phyloP scores from a whole-genome alignment of 2,797 vertebrate genomes.

The Corythornis leucogaster region DNA sequence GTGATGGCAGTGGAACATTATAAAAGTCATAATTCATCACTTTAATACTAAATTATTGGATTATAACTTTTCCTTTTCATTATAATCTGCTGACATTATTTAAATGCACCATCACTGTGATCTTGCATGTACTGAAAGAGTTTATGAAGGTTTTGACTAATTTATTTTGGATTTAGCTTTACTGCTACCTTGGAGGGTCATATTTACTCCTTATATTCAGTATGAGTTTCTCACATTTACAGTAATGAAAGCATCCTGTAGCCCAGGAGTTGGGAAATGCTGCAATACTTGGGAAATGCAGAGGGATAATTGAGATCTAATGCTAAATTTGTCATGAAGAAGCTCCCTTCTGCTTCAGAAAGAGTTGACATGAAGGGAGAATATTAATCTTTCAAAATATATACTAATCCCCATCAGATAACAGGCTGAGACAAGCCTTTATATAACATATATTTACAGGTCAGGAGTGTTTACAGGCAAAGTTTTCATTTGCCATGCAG shows the following conservation, averaged over 20 bases:
- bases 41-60: constrained; percentile 2
- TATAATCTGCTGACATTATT: constrained; percentile 34
- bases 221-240: neutral
- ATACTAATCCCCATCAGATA: neutral
- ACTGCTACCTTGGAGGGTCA: neutral
- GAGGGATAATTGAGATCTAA: neutral
- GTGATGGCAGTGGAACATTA: constrained; percentile 5
- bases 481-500: neutral
- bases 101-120: neutral
- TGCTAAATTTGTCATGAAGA: neutral
- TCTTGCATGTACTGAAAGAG: neutral
- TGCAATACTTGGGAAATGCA: neutral
- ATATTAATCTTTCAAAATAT: constrained; percentile 2
- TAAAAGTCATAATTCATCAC: constrained; percentile 39
- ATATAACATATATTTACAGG: neutral
- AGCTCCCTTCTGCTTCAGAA: neutral
- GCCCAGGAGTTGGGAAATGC: neutral
- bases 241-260: constrained; percentile 11
- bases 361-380: neutral
- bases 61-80: constrained; percentile 33
- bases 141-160: constrained; percentile 28
- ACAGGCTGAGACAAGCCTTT: neutral
- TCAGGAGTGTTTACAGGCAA: neutral
- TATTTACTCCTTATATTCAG: constrained; percentile 10
- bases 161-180: constrained; percentile 30